Base-by-base conservation (phyloP, 2,113 vertebrate species). In the Lepidiolamprologus cunningtoni region DNA sequence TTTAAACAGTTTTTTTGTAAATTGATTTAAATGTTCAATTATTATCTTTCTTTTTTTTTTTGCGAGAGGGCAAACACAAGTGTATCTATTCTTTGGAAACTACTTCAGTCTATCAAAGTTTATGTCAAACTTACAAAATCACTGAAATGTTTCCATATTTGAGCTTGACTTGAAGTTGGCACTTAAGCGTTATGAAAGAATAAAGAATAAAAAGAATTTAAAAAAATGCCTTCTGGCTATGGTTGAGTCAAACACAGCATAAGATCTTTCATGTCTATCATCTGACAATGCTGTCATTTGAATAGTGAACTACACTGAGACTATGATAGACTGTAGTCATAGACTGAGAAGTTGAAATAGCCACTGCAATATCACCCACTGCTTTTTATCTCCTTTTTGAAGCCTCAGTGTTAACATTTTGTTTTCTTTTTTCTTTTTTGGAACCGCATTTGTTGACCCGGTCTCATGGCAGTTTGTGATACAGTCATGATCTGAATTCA, bases 141-240 rank as follows among this genome's bases (percentile, higher is more conserved):
- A 73, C 2, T 26, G 13, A 73, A 45, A 26, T 23, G 33, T 45
- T 73, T 45, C 5, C 3, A 73, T 73, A 42, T 73, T 73, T 73
- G 8, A 73, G 14, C 8, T 26, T 73, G 68, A 45, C 37, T 73
- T 45, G 4, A 0, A 45, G 40, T 45, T 73, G 13, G 5, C 1
- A 10, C 68, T 45, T 45, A 1, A 45, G 12, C 0, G 0, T 42
- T 26, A 73, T 0, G 37, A 5, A 45, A 16, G 13, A 26, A 45
- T 26, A 45, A 45, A 66, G 33, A 37, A 66, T 66, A n/a, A 37
- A 26, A 73, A 66, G 0, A 66, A 37, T n/a, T 2, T 0, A 0
- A 12, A 61, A 71, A 73, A 45, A 73, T 7, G 37, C 37, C 3
- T 45, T 0, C 11, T 17, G 37, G 21, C 21, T 16, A 16, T 45